Percentiles rank a stretch among this genome's conserved stretches.
phyloP scores from a whole-genome alignment of 2,113 vertebrate genomes.

The Phyllostomus hastatus region DNA sequence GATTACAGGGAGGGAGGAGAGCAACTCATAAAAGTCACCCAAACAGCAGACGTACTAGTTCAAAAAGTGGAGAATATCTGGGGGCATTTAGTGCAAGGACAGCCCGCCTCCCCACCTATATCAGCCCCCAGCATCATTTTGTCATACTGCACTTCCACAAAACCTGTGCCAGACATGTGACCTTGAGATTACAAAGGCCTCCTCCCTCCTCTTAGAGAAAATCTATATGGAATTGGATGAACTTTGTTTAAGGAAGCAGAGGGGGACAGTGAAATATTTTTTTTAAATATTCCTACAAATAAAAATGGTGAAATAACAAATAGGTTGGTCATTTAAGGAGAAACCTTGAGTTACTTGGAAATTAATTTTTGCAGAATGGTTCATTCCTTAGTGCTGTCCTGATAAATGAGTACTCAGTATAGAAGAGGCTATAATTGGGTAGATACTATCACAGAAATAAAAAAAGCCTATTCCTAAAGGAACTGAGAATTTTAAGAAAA shows the following conservation, averaged over 20 bases:
- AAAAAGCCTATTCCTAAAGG: not conserved
- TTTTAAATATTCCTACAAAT: not conserved
- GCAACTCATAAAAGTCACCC: not conserved
- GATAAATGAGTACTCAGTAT: not conserved
- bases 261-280: not conserved
- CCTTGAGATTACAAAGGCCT: too few species aligned
- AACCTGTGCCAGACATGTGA: not conserved
- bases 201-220: not conserved
- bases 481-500: not conserved
- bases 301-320: not conserved
- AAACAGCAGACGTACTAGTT: not conserved
- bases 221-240: not conserved
- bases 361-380: not conserved
- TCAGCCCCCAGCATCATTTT: not conserved
- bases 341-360: not conserved
- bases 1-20: not conserved
- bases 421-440: not conserved
- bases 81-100: too few species aligned
- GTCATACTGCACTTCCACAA: not conserved
- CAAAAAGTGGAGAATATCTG: not conserved
- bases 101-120: not conserved
- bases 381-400: fast-evolving
- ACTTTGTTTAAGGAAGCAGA: not conserved
- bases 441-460: not conserved
- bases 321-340: not conserved